phyloP scores from a whole-genome alignment of 2,888 invertebrate species.

The Carterocephalus palaemon region DNA sequence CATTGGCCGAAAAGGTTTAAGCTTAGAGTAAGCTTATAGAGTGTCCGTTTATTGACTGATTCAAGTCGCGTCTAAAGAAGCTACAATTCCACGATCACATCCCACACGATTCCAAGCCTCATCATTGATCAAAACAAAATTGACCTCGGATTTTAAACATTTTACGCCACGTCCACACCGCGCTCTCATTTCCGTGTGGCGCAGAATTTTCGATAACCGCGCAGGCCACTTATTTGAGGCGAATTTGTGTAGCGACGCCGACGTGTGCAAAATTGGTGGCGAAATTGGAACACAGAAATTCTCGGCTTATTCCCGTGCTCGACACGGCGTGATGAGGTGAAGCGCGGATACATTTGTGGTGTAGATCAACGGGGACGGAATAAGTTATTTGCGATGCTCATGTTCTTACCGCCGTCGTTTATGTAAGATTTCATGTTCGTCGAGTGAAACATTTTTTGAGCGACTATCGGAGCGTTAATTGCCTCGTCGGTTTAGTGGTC shows the following conservation, averaged over 20 bases:
- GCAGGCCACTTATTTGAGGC: constrained; percentile 55
- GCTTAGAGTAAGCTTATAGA: no score
- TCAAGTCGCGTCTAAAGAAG: no score
- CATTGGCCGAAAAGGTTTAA: no score
- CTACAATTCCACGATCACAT: no score
- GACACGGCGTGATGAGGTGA: constrained; percentile 21
- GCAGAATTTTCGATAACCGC: constrained; percentile 56
- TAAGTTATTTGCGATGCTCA: constrained; percentile 13
- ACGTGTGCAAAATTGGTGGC: constrained; percentile 47
- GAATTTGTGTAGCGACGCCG: constrained; percentile 57
- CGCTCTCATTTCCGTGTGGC: constrained; percentile 30
- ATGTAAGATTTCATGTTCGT: neutral
- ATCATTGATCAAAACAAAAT: constrained; percentile 4
- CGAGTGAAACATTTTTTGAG: neutral
- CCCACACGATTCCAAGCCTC: no score
- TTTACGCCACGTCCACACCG: constrained; percentile 18
- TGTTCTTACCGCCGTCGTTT: neutral
- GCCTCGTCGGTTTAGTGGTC: no score
- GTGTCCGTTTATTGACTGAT: no score
- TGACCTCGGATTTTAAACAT: constrained; percentile 10
- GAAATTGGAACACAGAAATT: constrained; percentile 50
- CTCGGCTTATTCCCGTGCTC: constrained; percentile 32
- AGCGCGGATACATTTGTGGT: constrained; percentile 24
- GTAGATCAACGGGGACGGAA: constrained; percentile 22
- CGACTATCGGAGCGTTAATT: no score